A percentile compares a stretch with the other conserved stretches of the same genome.
phyloP scores from a whole-genome alignment of 2,797 vertebrate species.

The Dermochelys coriacea region DNA sequence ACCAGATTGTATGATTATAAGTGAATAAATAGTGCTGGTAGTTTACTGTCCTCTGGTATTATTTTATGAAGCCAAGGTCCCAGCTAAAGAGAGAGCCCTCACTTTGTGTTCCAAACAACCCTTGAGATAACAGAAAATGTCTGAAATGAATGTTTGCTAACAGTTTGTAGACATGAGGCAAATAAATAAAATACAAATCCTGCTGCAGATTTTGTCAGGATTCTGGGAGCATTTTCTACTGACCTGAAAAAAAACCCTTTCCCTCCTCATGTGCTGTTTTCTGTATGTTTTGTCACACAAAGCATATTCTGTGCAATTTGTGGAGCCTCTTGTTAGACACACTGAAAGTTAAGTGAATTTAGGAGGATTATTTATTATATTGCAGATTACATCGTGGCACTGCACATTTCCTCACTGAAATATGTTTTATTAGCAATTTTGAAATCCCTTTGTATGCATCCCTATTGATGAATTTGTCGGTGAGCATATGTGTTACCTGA shows the following conservation, averaged over 20 bases:
- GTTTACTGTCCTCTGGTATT: slow-evolving; percentile 49
- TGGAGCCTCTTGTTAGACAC: slow-evolving; percentile 53
- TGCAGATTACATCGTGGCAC: slow-evolving; percentile 50
- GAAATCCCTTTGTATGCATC: slow-evolving; percentile 67
- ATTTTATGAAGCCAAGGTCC: slow-evolving; percentile 51
- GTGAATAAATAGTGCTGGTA: slow-evolving; percentile 74
- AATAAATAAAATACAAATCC: slow-evolving; percentile 60
- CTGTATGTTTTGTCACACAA: slow-evolving; percentile 55
- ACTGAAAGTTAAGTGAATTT: slow-evolving; percentile 68
- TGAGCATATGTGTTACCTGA: slow-evolving; percentile 21
- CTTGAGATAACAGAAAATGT: slow-evolving; percentile 43
- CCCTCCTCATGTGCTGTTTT: slow-evolving; percentile 19
- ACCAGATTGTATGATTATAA: slow-evolving; percentile 79
- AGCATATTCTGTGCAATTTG: slow-evolving; percentile 69
- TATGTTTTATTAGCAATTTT: slow-evolving; percentile 55
- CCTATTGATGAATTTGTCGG: slow-evolving; percentile 65
- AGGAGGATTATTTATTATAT: slow-evolving; percentile 69
- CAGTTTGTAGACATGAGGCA: slow-evolving; percentile 49
- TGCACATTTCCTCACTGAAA: slow-evolving; percentile 49
- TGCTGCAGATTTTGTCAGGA: slow-evolving; percentile 45
- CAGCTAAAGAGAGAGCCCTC: slow-evolving; percentile 55
- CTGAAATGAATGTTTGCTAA: slow-evolving; percentile 61
- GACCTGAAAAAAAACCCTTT: slow-evolving; percentile 47
- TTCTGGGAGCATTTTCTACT: slow-evolving; percentile 53
- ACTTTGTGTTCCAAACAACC: slow-evolving; percentile 59